These are phyloP conservation scores for Rhabdornis inornatus DNA, from an alignment of 2,113 vertebrate species.

Conservation along the genomic window DNA sequence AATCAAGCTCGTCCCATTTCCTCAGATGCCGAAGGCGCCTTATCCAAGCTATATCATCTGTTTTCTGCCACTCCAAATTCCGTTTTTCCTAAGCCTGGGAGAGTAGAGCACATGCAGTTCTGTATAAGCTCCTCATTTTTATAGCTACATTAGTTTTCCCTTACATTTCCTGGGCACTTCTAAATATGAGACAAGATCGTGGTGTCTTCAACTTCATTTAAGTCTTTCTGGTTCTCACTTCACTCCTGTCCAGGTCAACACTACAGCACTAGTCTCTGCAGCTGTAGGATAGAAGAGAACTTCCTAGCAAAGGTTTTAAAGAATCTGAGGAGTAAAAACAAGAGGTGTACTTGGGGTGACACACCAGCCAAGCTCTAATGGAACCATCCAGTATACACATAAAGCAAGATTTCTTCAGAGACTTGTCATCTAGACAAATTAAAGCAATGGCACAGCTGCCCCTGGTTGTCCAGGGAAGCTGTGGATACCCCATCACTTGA, in stretches of 20 bases:
- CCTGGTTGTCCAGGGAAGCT: neutral
- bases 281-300: neutral
- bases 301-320: neutral
- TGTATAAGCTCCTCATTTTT: neutral
- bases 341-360: neutral
- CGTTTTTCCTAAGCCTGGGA: neutral
- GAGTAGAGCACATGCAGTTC: neutral
- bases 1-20: neutral
- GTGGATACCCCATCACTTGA: neutral
- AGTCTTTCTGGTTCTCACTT: neutral
- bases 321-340: neutral
- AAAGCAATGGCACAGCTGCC: neutral
- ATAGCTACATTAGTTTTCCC: neutral
- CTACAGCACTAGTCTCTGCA: neutral
- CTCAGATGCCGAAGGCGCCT: neutral
- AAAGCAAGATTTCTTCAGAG: neutral
- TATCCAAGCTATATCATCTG: neutral
- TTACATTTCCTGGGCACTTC: neutral
- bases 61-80: neutral
- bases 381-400: neutral
- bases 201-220: neutral
- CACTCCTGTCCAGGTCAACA: neutral
- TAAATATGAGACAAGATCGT: neutral
- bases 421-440: neutral
- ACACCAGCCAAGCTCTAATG: neutral